Percentiles rank a stretch among this genome's conserved stretches.
phyloP scores from a whole-genome alignment of 2,113 vertebrate genomes.

The Albula glossodonta region DNA sequence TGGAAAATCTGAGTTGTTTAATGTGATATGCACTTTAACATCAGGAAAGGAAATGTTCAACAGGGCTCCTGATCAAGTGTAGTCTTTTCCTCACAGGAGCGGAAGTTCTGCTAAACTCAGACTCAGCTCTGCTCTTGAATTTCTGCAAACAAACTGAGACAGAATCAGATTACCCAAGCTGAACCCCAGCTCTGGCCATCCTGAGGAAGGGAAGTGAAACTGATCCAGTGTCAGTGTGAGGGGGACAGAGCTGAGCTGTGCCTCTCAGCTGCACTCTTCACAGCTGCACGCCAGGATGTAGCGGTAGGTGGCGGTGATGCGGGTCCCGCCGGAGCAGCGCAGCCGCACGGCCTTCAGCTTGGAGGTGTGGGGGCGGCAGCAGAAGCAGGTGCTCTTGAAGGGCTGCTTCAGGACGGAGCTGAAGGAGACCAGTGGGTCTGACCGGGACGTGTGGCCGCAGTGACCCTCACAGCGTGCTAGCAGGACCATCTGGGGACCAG shows the following conservation, averaged over 20 bases:
- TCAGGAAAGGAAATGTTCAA: neutral
- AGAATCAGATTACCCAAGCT: neutral
- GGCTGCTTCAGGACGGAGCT: slow-evolving; percentile 93
- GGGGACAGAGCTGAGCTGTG: neutral
- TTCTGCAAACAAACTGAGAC: neutral
- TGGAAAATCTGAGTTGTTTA: neutral
- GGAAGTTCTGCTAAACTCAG: too few relatives aligned
- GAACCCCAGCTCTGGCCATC: neutral
- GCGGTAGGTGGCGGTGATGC: slow-evolving; percentile 93
- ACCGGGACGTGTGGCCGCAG: slow-evolving; percentile 89
- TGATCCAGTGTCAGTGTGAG: neutral
- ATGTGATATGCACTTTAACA: neutral
- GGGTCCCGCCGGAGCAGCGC: slow-evolving; percentile 84
- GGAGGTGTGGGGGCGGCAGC: slow-evolving; percentile 94
- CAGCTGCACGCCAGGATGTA: slow-evolving; percentile 97
- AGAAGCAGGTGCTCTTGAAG: slow-evolving; percentile 91
- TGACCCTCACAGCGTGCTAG: slow-evolving; percentile 93
- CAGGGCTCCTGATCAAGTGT: neutral
- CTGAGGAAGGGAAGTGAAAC: neutral
- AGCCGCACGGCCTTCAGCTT: slow-evolving; percentile 93
- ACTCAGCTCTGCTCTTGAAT: neutral
- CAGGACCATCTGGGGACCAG: slow-evolving; percentile 83
- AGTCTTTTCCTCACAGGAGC: neutral
- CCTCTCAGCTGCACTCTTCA: slow-evolving; percentile 85
- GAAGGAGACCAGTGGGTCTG: slow-evolving; percentile 93